Conservation (phyloP, 2,797 vertebrate genomes). For the Microchirus variegatus region DNA sequence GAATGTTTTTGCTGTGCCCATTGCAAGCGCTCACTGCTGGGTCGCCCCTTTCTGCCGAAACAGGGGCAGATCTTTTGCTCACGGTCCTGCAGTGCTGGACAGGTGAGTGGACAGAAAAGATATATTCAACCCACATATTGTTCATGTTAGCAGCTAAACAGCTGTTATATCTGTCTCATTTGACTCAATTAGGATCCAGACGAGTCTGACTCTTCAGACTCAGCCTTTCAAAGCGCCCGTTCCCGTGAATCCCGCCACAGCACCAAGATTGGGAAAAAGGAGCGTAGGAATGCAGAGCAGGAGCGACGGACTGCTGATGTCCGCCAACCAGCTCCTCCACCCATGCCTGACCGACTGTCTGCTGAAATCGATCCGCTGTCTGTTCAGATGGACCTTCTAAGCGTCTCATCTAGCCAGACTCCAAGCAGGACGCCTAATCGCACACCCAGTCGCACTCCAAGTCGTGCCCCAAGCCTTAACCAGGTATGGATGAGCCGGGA, state of each 20-base stretch:
- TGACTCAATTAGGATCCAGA: constrained; percentile 84
- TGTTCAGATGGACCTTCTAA: constrained; percentile 95
- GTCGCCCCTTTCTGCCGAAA: constrained; percentile 95
- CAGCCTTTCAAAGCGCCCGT: constrained; percentile 94
- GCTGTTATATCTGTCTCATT: background rate
- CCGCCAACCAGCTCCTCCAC: constrained; percentile 83
- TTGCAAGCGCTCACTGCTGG: constrained; percentile 95
- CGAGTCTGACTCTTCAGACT: constrained; percentile 95
- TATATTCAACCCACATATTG: background rate
- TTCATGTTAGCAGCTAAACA: background rate
- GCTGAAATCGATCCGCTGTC: constrained; percentile 91
- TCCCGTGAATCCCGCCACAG: constrained; percentile 95
- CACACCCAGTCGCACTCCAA: constrained; percentile 83
- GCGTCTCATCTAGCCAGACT: constrained; percentile 81
- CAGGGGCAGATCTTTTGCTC: constrained; percentile 99
- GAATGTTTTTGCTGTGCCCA: constrained; percentile 96
- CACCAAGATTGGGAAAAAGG: constrained; percentile 93
- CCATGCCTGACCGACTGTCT: constrained; percentile 88
- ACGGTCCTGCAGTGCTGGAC: constrained; percentile 92
- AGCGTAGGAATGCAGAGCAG: constrained; percentile 77
- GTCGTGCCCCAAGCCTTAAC: constrained; percentile 93
- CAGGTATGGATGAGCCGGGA: constrained; percentile 95
- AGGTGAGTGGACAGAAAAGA: constrained; percentile 62
- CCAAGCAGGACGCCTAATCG: constrained; percentile 82
- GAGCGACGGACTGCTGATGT: constrained; percentile 80